Conservation (phyloP, 2,797 vertebrate species). For the Hafferia zeledoni region DNA sequence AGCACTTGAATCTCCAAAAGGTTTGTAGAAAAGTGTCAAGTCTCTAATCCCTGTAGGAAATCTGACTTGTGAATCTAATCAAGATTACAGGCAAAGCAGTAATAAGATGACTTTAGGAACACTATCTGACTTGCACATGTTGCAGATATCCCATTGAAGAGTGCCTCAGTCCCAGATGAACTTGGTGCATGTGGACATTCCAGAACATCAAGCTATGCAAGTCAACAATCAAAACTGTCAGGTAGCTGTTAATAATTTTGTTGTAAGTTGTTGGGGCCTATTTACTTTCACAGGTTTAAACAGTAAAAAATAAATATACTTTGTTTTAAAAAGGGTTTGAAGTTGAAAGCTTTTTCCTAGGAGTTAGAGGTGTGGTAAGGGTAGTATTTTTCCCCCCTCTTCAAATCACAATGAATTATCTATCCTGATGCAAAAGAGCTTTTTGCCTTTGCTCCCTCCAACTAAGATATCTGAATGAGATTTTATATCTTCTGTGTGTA, state of each 20-base stretch:
- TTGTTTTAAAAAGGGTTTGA: neutral
- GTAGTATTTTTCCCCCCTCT: neutral
- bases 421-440: neutral
- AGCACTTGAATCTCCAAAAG: neutral
- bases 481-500: neutral
- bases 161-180: slow-evolving; percentile 89
- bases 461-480: neutral
- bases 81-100: neutral
- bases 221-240: slow-evolving; percentile 97
- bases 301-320: neutral
- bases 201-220: slow-evolving; percentile 94
- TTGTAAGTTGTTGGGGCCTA: neutral
- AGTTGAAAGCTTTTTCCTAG: neutral
- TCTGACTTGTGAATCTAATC: neutral
- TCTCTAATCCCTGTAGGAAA: neutral
- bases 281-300: neutral
- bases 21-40: neutral
- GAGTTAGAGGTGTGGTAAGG: neutral
- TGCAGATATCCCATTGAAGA: slow-evolving; percentile 87
- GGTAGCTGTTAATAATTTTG: slow-evolving; percentile 75
- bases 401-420: neutral
- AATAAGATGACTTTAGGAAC: neutral
- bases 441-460: neutral
- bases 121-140: neutral
- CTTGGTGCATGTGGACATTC: slow-evolving; percentile 91